Base-by-base conservation (phyloP, 2,888 invertebrate species). In the Candidula unifasciata region DNA sequence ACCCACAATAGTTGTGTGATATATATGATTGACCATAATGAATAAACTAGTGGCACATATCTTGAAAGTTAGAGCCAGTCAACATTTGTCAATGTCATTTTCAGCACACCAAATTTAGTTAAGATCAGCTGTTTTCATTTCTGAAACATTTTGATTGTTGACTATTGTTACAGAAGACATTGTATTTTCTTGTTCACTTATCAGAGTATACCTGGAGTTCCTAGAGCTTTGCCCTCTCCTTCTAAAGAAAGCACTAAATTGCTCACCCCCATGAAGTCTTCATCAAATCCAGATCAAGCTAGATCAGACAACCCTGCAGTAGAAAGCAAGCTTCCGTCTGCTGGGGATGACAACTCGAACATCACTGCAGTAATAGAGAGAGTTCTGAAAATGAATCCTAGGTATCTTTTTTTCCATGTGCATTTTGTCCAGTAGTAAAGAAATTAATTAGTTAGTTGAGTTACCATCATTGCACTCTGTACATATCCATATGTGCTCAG, bases 371-470 rank as follows among this genome's bases (percentile, higher is more conserved):
- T 81, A 21, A 77, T 85, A 37, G 44, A 81, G 44, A 90, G 90
- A 84, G 92, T 93, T 18, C 86, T 93, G 8, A 87, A 89, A 64
- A 92, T 93, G 89, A 90, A 90, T 73, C 89, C 91, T 18, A 92
- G 90, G 93, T 92, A 88, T 87, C 57, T 73, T 3, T 18, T 68
- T 74, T 54, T 5, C 57, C n/a, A n/a, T n/a, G n/a, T n/a, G n/a
- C n/a, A n/a, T n/a, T n/a, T n/a, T n/a, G n/a, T n/a, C n/a, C n/a
- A n/a, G n/a, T n/a, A n/a, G n/a, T n/a, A n/a, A n/a, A n/a, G n/a
- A n/a, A n/a, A n/a, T n/a, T n/a, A n/a, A n/a, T n/a, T n/a, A n/a
- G n/a, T n/a, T n/a, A n/a, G n/a, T n/a, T n/a, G n/a, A n/a, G n/a
- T n/a, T n/a, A n/a, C n/a, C n/a, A n/a, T n/a, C n/a, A n/a, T n/a